Evolutionary conservation across 2,888 invertebrate genomes (phyloP), one percentile per base, ranked within the genome.

Genomic region (Synanthedon tipuliformis): DNA sequence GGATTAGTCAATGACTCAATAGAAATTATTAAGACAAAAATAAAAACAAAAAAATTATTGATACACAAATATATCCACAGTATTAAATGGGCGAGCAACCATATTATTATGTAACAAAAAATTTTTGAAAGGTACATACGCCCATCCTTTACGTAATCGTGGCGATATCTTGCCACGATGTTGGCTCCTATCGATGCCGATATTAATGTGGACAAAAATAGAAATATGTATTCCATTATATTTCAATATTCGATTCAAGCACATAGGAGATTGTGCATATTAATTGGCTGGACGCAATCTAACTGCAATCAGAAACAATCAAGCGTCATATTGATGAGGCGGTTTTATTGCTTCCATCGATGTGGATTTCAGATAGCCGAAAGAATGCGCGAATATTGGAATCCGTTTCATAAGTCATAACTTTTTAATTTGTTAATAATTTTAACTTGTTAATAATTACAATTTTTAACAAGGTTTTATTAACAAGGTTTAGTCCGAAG

Each of bases 141-240:
- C 57, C 85, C 86, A 65, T 81, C 75, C 61, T 71, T 81, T 1
- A 85, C 78, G 60, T 86, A 85, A 60, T 86, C 75, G 53, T 85
- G 78, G 10, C 34, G 13, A 34, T 60, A 51, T 54, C 40, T 40
- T 15, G 41, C 45, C 7, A 34, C 10, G 34, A 34, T 34, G 16
- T 15, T 7, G 54, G 55, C 13, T 54, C 16, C 48, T 27, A 58
- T 10, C 3, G 16, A 45, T 12, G 56, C 51, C 11, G 54, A 13
- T 15, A 49, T 54, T 15, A 55, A 41, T 51, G 51, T 49, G 50
- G n/a, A 54, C 40, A 54, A 51, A 55, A 50, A 10, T 48, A n/a
- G 50, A 34, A 34, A 34, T 34, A 34, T 34, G 34, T 34, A 34
- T 34, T 34, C 34, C 34, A 34, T 34, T 34, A 8, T 34, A 34